Evolutionary conservation across 2,113 vertebrate species (phyloP), one percentile per base, ranked within the genome.

Genomic region (Rhea pennata): DNA sequence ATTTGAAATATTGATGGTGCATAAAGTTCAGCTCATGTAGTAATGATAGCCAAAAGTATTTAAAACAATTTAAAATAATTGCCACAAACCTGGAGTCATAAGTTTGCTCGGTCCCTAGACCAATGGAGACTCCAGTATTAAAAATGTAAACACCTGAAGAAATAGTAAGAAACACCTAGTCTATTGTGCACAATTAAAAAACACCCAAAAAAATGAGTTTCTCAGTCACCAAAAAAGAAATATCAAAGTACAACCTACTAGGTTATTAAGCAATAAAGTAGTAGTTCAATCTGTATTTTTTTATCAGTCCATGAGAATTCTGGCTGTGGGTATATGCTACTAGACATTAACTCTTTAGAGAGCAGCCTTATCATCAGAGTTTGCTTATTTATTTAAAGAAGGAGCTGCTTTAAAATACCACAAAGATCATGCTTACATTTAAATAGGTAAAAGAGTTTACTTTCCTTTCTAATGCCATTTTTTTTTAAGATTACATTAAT

Each of bases 1-100:
- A 97, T 98, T 98, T 98, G 97, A 98, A 98, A 98, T 98, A 98
- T 97, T 98, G 97, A 98, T 98, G 97, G 94, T 93, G 96, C 96
- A 97, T 96, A 87, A 98, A 94, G 90, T 96, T 97, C 94, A 97
- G 78, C 58, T 90, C 93, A 70, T 69, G 65, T 78, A 95, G 71
- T 72, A 96, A 93, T 77, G 77, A 85, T 61, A 96, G 85, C 78
- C 83, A 88, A 75, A 98, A 94, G 83, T 95, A 97, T 94, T 96
- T 87, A 96, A 97, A 97, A 96, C 88, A 96, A 97, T 94, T 96
- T 87, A 96, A 97, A 97, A 96, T 90, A 96, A 97, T 93, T 93
- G 80, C 75, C 59, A 46, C 51, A 79, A 93, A 96, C 85, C 91
- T 7, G 0, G 95, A 96, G 69, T 87, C 86, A 2, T 66, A 95